Conservation (phyloP, 2,113 vertebrate genomes). For the Rana temporaria region DNA sequence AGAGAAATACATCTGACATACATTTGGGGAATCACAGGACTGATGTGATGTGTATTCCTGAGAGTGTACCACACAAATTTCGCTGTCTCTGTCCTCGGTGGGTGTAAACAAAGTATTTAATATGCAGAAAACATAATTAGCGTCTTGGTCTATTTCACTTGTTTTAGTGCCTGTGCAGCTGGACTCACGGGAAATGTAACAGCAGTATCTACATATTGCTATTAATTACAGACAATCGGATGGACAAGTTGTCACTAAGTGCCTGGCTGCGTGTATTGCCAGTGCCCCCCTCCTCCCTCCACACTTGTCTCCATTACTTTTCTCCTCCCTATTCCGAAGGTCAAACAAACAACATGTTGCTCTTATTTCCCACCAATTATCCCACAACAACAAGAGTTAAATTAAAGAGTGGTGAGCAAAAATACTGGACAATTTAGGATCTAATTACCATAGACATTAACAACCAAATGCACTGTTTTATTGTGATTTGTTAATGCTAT, state of each 20-base stretch:
- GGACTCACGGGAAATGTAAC: conserved; percentile 72
- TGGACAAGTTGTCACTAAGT: conserved; percentile 57
- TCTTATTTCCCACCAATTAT: conserved; percentile 7
- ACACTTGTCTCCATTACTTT: conserved; percentile 7
- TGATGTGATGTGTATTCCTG: conserved; percentile 48
- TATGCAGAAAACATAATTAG: conserved; percentile 74
- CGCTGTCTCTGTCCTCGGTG: conserved; percentile 66
- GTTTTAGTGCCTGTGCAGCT: conserved; percentile 64
- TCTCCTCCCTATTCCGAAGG: conserved; percentile 13
- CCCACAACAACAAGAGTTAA: background rate
- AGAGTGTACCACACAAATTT: conserved; percentile 50
- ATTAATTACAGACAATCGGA: conserved; percentile 73
- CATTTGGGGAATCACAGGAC: conserved; percentile 32
- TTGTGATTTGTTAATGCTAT: no score
- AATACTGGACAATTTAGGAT: background rate
- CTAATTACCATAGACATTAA: background rate
- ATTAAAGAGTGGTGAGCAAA: background rate
- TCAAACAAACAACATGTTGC: conserved; percentile 14
- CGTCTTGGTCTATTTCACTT: conserved; percentile 65
- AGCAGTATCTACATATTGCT: conserved; percentile 72
- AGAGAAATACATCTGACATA: conserved; percentile 38
- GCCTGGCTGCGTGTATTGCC: conserved; percentile 45
- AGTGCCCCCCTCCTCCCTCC: conserved; percentile 26
- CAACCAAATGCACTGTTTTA: no score
- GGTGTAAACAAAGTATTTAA: conserved; percentile 73